Percentiles rank a stretch among this genome's conserved stretches.
These are phyloP conservation scores for Orchesellides sinensis DNA, from an alignment of 2,888 invertebrate species.

Conservation along the genomic window DNA sequence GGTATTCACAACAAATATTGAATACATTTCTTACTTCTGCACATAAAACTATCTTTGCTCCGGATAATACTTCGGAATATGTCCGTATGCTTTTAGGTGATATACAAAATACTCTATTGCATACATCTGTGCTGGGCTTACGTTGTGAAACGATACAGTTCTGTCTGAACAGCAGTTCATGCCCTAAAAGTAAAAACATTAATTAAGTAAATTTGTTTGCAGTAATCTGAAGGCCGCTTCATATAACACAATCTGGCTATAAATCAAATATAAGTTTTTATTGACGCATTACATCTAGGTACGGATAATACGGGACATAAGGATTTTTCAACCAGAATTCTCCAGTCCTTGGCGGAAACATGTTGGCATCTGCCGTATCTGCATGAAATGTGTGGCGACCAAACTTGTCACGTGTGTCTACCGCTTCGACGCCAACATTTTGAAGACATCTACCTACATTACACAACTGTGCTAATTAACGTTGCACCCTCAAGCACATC, in stretches of 20 bases:
- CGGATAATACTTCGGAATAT: no score
- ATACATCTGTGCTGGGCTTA: conserved; percentile 94
- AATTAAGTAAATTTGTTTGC: conserved; percentile 89
- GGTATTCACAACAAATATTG: no score
- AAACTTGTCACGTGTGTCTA: conserved; percentile 90
- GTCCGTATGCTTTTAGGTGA: conserved; percentile 86
- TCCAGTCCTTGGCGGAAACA: conserved; percentile 90
- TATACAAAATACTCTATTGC: conserved; percentile 96
- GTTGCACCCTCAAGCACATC: no score
- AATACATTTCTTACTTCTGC: no score
- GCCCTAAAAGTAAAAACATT: conserved; percentile 90
- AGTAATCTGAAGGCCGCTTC: no score
- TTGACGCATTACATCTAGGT: no score
- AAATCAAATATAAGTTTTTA: no score
- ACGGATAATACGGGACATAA: no score
- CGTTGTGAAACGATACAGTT: conserved; percentile 96
- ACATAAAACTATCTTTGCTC: no score
- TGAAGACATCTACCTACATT: conserved; percentile 86
- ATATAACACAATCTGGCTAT: no score
- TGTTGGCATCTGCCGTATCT: conserved; percentile 93
- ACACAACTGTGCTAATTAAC: no score
- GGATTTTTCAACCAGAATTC: conserved; percentile 97
- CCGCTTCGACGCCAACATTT: conserved; percentile 89
- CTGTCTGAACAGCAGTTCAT: conserved; percentile 94
- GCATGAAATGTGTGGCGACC: conserved; percentile 96